Evolutionary conservation across 2,797 vertebrate species (phyloP), one percentile per base, ranked within the genome.

Genomic region (Enteromius unitaeniatus): DNA sequence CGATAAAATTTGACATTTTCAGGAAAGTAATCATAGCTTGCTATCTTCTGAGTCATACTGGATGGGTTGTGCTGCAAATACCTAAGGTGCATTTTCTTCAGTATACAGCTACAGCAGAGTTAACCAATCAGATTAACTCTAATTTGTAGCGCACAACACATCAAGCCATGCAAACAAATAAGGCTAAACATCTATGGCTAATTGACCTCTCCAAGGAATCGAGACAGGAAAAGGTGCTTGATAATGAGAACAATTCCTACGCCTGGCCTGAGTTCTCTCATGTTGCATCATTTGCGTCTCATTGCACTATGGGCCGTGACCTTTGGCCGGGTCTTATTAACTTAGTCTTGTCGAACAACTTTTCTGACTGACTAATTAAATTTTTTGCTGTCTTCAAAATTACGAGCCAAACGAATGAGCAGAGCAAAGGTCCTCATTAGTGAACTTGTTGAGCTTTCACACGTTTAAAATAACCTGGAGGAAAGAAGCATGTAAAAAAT

Each of bases 201-300:
- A 90, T 90, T 90, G 87, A 84, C 69, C 49, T 86, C 86, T 83
- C 68, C 1, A 55, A 81, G 85, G 86, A 89, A 79, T 58, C n/a
- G 65, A 37, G 77, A 77, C 65, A 72, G 74, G 77, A 65, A 77
- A 85, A 87, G 64, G 70, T 84, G 23, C 42, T 28, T 69, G 80
- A 79, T 91, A 88, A 89, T 87, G 83, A 87, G 84, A 73, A 84
- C n/a, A 55, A 23, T 23, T 76, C 42, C 6, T 75, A 67, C 67
- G 74, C 58, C 75, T 70, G 37, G 79, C 84, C 81, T 8, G 28
- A 79, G 72, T 23, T 83, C 53, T 76, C 45, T 55, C 13, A 53
- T 23, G 37, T 69, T 49, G 62, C 51, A 5, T 75, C 37, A 55
- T 37, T 34, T 45, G 10, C 7, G 60, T 78, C 84, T 81, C 15